A percentile compares a stretch with the other conserved stretches of the same genome.
Evolutionary conservation across 2,888 invertebrate genomes (phyloP).

Genomic region (Podabrus alpinus): DNA sequence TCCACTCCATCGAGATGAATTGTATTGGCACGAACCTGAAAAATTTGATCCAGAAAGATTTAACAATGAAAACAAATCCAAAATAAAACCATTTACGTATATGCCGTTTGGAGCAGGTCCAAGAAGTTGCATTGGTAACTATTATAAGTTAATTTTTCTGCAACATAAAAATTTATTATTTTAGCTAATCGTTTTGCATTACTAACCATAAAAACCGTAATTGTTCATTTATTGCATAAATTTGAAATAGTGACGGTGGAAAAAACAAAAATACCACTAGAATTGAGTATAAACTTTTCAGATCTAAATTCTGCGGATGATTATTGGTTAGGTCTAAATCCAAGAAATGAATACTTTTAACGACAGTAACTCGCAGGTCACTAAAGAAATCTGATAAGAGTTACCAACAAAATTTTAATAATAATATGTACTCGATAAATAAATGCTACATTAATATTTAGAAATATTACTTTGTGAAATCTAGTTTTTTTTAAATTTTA

Average conservation of each 20-base stretch:
- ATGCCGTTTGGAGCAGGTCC: slow-evolving; percentile 58
- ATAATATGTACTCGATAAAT: too few species aligned
- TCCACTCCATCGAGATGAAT: slow-evolving; percentile 41
- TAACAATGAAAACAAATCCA: slow-evolving; percentile 60
- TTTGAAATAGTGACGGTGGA: slow-evolving; percentile 40
- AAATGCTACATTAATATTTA: too few species aligned
- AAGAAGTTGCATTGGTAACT: slow-evolving; percentile 56
- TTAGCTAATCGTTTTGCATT: slow-evolving; percentile 37
- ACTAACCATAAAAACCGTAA: slow-evolving; percentile 31
- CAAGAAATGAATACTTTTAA: slow-evolving; percentile 1
- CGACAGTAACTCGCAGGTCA: neutral
- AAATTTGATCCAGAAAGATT: slow-evolving; percentile 49
- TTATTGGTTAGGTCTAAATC: slow-evolving; percentile 41
- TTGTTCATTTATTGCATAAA: slow-evolving; percentile 38
- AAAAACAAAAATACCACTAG: slow-evolving; percentile 42
- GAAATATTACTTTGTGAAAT: too few species aligned
- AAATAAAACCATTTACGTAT: slow-evolving; percentile 53
- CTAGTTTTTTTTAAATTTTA: too few species aligned
- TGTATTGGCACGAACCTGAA: slow-evolving; percentile 43
- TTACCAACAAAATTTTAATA: too few species aligned
- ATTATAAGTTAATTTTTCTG: neutral
- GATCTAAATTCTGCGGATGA: slow-evolving; percentile 38
- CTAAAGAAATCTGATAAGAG: too few species aligned
- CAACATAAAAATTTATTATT: neutral
- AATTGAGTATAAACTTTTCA: slow-evolving; percentile 29